These are phyloP conservation scores for Diarsia mendica DNA, from an alignment of 2,888 invertebrate genomes.

Conservation along the genomic window DNA sequence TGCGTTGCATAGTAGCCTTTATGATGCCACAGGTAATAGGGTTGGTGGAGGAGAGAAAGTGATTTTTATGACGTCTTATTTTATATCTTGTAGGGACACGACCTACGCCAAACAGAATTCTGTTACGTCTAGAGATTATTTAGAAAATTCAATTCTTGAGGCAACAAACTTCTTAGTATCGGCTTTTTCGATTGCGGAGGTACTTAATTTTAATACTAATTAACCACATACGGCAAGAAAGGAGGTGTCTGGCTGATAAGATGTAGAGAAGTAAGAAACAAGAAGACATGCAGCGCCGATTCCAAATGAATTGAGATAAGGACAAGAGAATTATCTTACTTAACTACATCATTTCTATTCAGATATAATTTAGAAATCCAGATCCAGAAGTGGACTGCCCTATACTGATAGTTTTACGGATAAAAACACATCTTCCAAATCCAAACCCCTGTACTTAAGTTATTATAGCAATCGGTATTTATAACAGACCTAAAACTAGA, in stretches of 20 bases:
- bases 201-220: too few species aligned
- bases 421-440: not conserved
- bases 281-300: too few species aligned
- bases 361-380: too few species aligned
- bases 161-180: too few species aligned
- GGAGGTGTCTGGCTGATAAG: too few species aligned
- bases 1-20: conserved; percentile 66
- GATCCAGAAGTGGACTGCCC: not conserved
- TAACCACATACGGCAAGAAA: too few species aligned
- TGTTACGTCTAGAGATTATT: not conserved
- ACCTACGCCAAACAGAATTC: not conserved
- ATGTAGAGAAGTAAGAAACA: too few species aligned
- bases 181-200: too few species aligned
- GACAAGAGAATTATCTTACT: too few species aligned
- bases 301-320: too few species aligned
- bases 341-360: too few species aligned
- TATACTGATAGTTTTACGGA: not conserved
- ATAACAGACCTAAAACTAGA: not conserved
- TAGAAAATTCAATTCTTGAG: too few species aligned
- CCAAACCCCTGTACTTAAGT: not conserved
- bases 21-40: conserved; percentile 68
- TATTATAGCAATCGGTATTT: not conserved
- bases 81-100: not conserved
- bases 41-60: conserved; percentile 46
- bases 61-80: not conserved